phyloP scores from a whole-genome alignment of 2,797 vertebrate genomes.

The Tokudaia tokunoshimensis region DNA sequence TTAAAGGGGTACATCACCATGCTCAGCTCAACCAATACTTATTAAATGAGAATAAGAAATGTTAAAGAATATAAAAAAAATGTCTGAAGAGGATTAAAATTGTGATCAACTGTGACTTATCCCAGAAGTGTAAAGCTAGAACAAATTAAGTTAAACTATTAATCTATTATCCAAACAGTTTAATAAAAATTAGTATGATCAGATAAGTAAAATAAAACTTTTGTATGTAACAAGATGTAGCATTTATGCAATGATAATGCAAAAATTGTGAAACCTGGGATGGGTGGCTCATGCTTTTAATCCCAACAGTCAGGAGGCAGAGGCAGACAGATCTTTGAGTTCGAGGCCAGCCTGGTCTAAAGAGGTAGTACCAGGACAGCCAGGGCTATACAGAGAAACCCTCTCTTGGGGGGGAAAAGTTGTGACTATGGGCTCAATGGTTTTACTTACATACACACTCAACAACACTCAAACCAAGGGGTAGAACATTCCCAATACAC shows the following conservation, averaged over 20 bases:
- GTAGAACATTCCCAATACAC: neutral
- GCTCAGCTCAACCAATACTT: neutral
- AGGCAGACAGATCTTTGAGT: too few relatives aligned
- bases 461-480: neutral
- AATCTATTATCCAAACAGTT: neutral
- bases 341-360: too few relatives aligned
- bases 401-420: too few relatives aligned
- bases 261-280: too few relatives aligned
- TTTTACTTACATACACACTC: neutral
- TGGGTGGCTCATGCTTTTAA: too few relatives aligned
- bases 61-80: constrained; percentile 1
- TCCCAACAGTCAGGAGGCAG: too few relatives aligned
- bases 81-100: neutral
- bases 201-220: neutral
- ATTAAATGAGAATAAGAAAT: neutral
- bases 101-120: constrained; percentile 17
- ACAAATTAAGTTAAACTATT: constrained; percentile 14
- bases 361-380: too few relatives aligned
- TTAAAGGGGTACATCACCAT: neutral
- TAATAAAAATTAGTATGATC: neutral
- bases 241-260: neutral
- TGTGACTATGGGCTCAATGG: neutral
- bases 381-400: too few relatives aligned
- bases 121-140: neutral
- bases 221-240: neutral